Percentiles rank a stretch among this genome's conserved stretches.
phyloP scores from a whole-genome alignment of 2,888 invertebrate species.

The Notocelia uddmanniana region DNA sequence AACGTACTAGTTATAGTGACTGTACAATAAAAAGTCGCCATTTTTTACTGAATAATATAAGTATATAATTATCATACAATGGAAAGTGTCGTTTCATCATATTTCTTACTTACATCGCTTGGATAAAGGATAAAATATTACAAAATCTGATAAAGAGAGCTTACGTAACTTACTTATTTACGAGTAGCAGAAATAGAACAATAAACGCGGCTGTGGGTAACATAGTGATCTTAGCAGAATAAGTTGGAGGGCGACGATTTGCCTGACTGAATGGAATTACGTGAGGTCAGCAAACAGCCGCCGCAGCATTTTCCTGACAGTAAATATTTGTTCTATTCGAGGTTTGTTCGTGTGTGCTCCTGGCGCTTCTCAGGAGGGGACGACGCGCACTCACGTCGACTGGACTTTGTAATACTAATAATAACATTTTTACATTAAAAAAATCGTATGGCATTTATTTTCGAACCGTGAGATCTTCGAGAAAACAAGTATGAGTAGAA shows the following conservation, averaged over 20 bases:
- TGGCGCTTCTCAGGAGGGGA: neutral
- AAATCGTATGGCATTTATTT: too few relatives aligned
- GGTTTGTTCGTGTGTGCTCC: neutral
- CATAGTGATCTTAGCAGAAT: neutral
- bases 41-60: too few relatives aligned
- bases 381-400: neutral
- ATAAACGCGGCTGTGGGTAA: neutral
- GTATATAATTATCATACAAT: too few relatives aligned
- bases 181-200: neutral
- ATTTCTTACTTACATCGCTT: too few relatives aligned
- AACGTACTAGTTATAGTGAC: too few relatives aligned
- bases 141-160: neutral
- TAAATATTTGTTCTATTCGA: conserved; percentile 12
- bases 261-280: conserved; percentile 18
- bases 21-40: too few relatives aligned
- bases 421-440: too few relatives aligned
- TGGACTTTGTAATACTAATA: neutral
- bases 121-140: neutral
- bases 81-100: too few relatives aligned
- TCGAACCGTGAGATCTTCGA: too few relatives aligned
- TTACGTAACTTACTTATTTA: neutral
- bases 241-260: conserved; percentile 8
- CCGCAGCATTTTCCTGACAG: conserved; percentile 6
- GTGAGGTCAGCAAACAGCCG: conserved; percentile 22
- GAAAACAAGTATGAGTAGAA: too few relatives aligned